A percentile compares a stretch with the other conserved stretches of the same genome.
These are phyloP conservation scores for Heliconius himera DNA, from an alignment of 1,140 invertebrate species.

Conservation along the genomic window DNA sequence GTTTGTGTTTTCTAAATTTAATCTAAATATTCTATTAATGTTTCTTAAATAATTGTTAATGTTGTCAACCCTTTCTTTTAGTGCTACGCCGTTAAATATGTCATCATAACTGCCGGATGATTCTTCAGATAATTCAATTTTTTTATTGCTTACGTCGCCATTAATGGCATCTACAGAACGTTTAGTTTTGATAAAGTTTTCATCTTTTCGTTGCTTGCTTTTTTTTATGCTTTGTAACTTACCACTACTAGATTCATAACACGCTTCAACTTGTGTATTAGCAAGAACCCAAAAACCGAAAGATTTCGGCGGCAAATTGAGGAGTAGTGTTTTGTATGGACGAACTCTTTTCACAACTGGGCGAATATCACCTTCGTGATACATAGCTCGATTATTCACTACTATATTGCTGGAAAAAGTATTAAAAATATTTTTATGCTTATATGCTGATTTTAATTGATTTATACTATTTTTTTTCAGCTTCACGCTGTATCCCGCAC, in stretches of 20 bases:
- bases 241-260: constrained; percentile 48
- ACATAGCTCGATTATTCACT: constrained; percentile 79
- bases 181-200: constrained; percentile 43
- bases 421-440: background rate
- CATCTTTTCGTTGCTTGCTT: constrained; percentile 37
- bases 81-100: constrained; percentile 21
- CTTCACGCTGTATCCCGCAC: too few species aligned
- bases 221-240: constrained; percentile 41
- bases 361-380: constrained; percentile 76
- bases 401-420: constrained; percentile 77
- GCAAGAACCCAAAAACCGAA: constrained; percentile 84
- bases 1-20: constrained; percentile 15
- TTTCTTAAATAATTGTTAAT: constrained; percentile 53
- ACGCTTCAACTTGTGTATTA: constrained; percentile 77
- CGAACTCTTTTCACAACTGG: constrained; percentile 73
- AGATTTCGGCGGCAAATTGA: constrained; percentile 80
- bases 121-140: constrained; percentile 19
- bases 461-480: background rate
- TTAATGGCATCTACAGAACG: constrained; percentile 37
- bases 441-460: too few species aligned
- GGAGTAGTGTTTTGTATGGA: constrained; percentile 70
- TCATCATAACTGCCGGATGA: constrained; percentile 16
- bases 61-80: constrained; percentile 46
- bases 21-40: constrained; percentile 36
- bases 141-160: constrained; percentile 5